These are phyloP conservation scores for Volucella inanis DNA, from an alignment of 2,888 invertebrate species.

Conservation along the genomic window DNA sequence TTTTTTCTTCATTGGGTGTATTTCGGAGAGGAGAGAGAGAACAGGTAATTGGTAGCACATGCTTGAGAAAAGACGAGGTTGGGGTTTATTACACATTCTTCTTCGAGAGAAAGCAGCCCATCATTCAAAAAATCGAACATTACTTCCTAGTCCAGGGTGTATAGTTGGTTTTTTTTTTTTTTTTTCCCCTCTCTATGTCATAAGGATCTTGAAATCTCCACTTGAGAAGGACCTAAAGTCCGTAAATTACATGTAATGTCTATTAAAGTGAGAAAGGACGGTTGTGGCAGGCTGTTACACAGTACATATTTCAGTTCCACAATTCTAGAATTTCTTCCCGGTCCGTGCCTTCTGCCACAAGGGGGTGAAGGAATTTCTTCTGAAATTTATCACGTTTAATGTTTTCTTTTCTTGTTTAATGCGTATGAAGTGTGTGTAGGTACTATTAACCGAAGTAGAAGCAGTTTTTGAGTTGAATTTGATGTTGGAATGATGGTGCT, in stretches of 20 bases:
- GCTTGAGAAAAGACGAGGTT: conserved; percentile 54
- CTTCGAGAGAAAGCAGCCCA: conserved; percentile 47
- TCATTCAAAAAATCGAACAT: conserved; percentile 54
- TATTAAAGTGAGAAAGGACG: conserved; percentile 52
- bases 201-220: conserved; percentile 32
- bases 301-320: conserved; percentile 12
- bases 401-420: conserved; percentile 44
- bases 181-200: not conserved
- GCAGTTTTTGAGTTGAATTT: conserved; percentile 16
- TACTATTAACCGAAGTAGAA: conserved; percentile 20
- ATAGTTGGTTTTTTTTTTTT: conserved; percentile 11
- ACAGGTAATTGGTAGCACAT: conserved; percentile 73
- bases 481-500: conserved; percentile 8
- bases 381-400: conserved; percentile 68
- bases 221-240: conserved; percentile 48
- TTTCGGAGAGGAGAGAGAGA: conserved; percentile 13
- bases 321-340: conserved; percentile 14
- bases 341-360: not conserved
- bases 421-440: conserved; percentile 49
- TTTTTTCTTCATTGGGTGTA: conserved; percentile 13
- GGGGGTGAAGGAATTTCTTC: conserved; percentile 47
- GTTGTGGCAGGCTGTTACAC: conserved; percentile 59
- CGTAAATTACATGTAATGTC: conserved; percentile 71
- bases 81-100: conserved; percentile 60
- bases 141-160: not conserved